These are phyloP conservation scores for Natator depressus DNA, from an alignment of 2,113 vertebrate species.

Conservation along the genomic window DNA sequence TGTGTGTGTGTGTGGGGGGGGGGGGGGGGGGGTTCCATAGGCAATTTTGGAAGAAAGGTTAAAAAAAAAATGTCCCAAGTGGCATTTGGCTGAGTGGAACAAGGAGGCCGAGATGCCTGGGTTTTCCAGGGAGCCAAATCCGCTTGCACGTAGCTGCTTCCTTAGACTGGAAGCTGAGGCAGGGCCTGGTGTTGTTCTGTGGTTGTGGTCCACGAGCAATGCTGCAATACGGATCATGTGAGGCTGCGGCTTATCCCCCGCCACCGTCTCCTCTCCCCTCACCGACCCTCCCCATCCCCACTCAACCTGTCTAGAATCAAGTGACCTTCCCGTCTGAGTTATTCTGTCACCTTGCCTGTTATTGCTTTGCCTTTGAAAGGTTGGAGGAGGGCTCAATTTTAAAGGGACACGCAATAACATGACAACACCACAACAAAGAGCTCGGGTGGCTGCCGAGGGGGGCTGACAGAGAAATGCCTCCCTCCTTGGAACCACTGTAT, in stretches of 20 bases:
- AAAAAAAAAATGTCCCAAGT: no score
- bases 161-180: background rate
- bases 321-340: background rate
- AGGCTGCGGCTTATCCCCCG: background rate
- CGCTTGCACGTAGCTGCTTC: background rate
- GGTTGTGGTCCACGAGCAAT: background rate
- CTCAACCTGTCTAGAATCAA: background rate
- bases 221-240: background rate
- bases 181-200: background rate
- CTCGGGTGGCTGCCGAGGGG: background rate
- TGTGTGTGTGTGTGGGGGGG: no score
- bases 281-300: background rate
- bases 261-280: background rate
- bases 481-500: background rate
- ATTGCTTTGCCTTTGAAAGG: background rate
- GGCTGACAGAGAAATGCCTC: background rate
- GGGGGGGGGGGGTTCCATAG: background rate
- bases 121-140: background rate
- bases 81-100: background rate
- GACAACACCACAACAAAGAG: background rate
- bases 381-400: background rate
- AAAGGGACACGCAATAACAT: background rate
- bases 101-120: background rate
- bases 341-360: background rate
- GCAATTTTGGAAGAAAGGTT: background rate